phyloP scores from a whole-genome alignment of 2,888 invertebrate genomes.

The Phasia obesa region DNA sequence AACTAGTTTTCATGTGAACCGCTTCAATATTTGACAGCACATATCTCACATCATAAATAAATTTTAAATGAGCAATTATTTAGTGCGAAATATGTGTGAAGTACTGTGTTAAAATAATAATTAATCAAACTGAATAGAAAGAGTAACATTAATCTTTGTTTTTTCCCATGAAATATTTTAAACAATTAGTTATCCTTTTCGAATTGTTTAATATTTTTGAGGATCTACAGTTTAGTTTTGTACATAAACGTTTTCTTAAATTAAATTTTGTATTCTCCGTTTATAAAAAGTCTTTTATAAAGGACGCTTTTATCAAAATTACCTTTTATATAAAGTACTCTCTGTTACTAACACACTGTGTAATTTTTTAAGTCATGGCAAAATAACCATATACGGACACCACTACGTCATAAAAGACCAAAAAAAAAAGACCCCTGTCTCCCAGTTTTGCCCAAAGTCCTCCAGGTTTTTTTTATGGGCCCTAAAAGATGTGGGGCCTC shows the following conservation, averaged over 20 bases:
- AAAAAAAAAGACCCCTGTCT: too few species aligned
- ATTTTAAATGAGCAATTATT: conserved; percentile 57
- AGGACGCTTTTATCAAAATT: too few species aligned
- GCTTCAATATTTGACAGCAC: conserved; percentile 53
- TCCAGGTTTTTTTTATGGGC: too few species aligned
- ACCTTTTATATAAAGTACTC: not conserved
- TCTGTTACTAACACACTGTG: too few species aligned
- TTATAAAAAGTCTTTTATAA: too few species aligned
- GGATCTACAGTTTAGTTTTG: too few species aligned
- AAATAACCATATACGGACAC: too few species aligned
- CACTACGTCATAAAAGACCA: too few species aligned
- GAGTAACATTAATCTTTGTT: not conserved
- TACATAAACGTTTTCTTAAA: not conserved
- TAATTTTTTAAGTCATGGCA: too few species aligned
- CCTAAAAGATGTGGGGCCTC: too few species aligned
- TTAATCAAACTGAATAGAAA: not conserved
- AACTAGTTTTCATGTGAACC: not conserved
- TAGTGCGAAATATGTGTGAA: conserved; percentile 44
- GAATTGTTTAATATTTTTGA: not conserved
- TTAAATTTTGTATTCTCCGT: too few species aligned
- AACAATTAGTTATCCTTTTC: conserved; percentile 2
- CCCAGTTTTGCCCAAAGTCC: too few species aligned
- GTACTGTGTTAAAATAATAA: conserved; percentile 44
- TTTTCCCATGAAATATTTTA: conserved; percentile 34
- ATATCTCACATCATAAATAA: conserved; percentile 63